These are phyloP conservation scores for Podargus strigoides DNA, from an alignment of 2,797 vertebrate genomes.

Conservation along the genomic window DNA sequence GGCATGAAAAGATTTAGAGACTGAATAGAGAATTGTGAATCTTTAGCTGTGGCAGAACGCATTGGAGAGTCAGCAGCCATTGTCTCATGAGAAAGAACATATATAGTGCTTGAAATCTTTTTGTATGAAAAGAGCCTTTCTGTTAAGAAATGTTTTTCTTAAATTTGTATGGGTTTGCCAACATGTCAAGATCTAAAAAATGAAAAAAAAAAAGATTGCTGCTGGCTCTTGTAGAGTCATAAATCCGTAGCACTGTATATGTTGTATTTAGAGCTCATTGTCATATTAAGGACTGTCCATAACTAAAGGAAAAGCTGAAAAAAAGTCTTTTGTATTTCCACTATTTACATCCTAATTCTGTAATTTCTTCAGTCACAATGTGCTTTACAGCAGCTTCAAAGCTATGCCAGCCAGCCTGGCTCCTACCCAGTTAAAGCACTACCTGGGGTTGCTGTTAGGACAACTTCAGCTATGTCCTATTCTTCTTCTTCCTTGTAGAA, in stretches of 20 bases:
- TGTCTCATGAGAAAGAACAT: not conserved
- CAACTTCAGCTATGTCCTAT: not conserved
- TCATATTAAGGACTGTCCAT: not conserved
- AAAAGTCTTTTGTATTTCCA: not conserved
- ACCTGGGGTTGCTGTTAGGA: not conserved
- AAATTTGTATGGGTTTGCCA: not conserved
- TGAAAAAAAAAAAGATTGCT: not conserved
- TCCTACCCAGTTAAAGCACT: not conserved
- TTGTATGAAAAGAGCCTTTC: not conserved
- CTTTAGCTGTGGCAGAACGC: not conserved
- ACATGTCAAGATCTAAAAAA: not conserved
- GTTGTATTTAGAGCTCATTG: not conserved
- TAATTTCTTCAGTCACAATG: not conserved
- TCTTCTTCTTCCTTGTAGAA: not conserved
- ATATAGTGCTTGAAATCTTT: not conserved
- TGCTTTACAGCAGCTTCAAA: not conserved
- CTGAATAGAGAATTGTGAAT: not conserved
- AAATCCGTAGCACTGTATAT: not conserved
- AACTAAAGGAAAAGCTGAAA: not conserved
- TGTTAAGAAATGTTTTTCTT: not conserved
- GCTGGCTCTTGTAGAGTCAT: not conserved
- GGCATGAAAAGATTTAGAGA: not conserved
- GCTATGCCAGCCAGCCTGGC: not conserved
- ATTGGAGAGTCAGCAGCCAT: not conserved
- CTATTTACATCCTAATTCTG: not conserved